These are phyloP conservation scores for Terrapene triunguis DNA, from an alignment of 2,113 vertebrate genomes.

Conservation along the genomic window DNA sequence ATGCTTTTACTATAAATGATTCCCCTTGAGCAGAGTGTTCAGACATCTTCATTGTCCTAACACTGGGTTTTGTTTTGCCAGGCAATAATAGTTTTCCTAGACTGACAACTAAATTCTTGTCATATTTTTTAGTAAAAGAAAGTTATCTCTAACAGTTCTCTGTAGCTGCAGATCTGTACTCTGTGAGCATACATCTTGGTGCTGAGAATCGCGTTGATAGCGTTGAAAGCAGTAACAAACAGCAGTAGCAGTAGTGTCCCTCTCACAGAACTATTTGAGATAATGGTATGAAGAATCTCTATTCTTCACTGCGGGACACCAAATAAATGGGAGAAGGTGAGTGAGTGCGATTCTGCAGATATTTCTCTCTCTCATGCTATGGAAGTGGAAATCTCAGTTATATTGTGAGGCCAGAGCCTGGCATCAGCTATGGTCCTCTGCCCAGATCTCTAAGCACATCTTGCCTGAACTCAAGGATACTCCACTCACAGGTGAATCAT, in stretches of 20 bases:
- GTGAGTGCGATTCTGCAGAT: neutral
- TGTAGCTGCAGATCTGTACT: neutral
- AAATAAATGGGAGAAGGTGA: neutral
- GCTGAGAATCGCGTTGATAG: neutral
- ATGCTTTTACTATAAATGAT: neutral
- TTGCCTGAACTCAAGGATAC: neutral
- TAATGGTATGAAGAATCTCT: neutral
- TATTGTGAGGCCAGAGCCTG: neutral
- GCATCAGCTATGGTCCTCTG: neutral
- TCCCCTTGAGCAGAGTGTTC: neutral
- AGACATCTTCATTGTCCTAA: neutral
- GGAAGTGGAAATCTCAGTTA: neutral
- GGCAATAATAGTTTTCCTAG: neutral
- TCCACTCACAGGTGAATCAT: neutral
- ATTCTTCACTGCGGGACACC: too few species aligned
- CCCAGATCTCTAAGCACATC: neutral
- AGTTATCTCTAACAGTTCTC: neutral
- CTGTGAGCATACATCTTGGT: neutral
- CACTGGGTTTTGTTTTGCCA: too few species aligned
- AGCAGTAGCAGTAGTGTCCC: neutral
- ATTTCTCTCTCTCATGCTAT: neutral
- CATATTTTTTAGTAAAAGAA: neutral
- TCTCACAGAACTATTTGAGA: neutral
- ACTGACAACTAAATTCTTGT: neutral
- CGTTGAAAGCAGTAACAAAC: neutral